Evolutionary conservation across 1,140 invertebrate genomes (phyloP).

Genomic region (Calliphora vicina): DNA sequence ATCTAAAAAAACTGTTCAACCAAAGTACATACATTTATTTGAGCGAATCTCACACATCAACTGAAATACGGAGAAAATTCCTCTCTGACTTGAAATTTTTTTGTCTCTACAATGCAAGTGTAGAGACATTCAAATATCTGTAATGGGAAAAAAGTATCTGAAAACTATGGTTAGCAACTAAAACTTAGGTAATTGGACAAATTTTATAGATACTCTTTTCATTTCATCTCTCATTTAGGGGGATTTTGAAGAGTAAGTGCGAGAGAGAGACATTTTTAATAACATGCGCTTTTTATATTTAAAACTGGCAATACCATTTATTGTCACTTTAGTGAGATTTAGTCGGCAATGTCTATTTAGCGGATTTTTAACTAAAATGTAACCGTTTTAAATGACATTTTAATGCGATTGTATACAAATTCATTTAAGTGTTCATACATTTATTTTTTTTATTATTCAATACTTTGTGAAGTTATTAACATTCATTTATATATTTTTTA

Average conservation of each 20-base stretch:
- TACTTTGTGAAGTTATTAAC: too few species aligned
- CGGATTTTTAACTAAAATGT: not conserved
- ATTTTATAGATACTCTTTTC: not conserved
- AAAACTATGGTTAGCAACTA: slow-evolving; percentile 33
- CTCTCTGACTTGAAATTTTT: not conserved
- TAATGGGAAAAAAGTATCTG: slow-evolving; percentile 8
- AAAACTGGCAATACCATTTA: not conserved
- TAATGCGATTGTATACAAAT: too few species aligned
- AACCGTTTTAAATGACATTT: too few species aligned
- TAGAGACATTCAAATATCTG: not conserved
- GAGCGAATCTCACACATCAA: not conserved
- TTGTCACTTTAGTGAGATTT: not conserved
- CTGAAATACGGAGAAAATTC: not conserved
- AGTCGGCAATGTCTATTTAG: not conserved
- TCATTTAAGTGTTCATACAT: too few species aligned
- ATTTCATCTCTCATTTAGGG: not conserved
- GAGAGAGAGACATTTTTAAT: not conserved
- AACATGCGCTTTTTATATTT: not conserved
- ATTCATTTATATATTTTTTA: too few species aligned
- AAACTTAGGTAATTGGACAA: slow-evolving; percentile 6
- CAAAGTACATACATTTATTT: too few species aligned
- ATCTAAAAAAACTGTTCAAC: not conserved
- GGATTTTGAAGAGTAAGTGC: not conserved
- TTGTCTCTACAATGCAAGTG: not conserved
- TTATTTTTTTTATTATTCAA: too few species aligned